phyloP scores from a whole-genome alignment of 2,113 vertebrate genomes.

The Perognathus longimembris region DNA sequence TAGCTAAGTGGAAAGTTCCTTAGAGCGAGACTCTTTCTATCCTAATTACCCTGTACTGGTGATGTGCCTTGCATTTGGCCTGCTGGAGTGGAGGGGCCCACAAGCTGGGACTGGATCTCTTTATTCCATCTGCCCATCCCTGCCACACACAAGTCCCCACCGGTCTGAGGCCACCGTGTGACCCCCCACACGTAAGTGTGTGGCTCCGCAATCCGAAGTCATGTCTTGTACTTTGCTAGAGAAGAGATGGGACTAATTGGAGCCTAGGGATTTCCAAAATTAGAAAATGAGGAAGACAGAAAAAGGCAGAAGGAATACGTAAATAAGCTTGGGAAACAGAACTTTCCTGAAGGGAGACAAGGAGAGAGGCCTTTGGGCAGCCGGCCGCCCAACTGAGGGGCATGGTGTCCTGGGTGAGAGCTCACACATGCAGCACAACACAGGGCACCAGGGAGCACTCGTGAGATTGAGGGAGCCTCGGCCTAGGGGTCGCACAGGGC shows the following conservation, averaged over 20 bases:
- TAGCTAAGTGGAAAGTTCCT: neutral
- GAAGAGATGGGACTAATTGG: constrained; percentile 19
- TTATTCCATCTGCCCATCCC: neutral
- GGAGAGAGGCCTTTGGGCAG: neutral
- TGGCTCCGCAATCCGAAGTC: constrained; percentile 1
- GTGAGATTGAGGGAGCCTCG: neutral
- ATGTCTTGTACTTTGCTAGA: neutral
- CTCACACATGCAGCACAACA: neutral
- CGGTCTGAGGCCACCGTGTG: neutral
- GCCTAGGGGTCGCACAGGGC: neutral
- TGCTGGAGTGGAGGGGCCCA: neutral
- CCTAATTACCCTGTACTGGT: neutral
- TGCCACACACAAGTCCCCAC: neutral
- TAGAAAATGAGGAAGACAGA: neutral
- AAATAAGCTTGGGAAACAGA: neutral
- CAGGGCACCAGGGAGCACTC: rapidly evolving
- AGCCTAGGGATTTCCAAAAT: constrained; percentile 28
- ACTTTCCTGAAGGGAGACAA: neutral
- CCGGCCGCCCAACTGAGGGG: neutral
- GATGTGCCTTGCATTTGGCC: neutral
- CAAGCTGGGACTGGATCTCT: neutral
- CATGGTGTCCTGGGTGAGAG: neutral
- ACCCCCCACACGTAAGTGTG: neutral
- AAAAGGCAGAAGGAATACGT: neutral
- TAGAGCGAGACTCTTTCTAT: neutral